Conservation (phyloP, 2,888 invertebrate species). For the Actias luna region DNA sequence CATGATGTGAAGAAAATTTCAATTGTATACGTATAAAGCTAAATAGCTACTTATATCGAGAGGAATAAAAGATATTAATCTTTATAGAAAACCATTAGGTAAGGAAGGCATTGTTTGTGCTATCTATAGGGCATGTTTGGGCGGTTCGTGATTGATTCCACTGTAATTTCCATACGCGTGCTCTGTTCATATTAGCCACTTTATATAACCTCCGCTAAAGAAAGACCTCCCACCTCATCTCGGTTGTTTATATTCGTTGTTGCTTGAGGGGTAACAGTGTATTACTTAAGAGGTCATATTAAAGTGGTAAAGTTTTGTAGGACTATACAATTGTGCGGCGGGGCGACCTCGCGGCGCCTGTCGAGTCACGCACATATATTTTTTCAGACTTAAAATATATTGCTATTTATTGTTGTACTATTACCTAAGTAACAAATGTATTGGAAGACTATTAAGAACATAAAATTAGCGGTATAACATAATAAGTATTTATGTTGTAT, state of each 20-base stretch:
- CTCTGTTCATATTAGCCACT: constrained; percentile 76
- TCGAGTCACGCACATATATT: constrained; percentile 78
- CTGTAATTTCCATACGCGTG: constrained; percentile 81
- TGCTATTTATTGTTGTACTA: constrained; percentile 45
- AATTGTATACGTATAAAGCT: neutral
- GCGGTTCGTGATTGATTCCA: constrained; percentile 77
- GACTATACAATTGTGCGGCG: constrained; percentile 68
- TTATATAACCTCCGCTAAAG: constrained; percentile 58
- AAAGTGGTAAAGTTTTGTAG: constrained; percentile 59
- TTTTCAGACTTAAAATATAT: constrained; percentile 67
- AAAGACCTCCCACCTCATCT: constrained; percentile 36
- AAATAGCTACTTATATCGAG: constrained; percentile 31
- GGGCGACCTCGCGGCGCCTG: constrained; percentile 78
- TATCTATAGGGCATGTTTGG: constrained; percentile 68
- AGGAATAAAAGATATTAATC: constrained; percentile 50
- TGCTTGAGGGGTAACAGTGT: constrained; percentile 37
- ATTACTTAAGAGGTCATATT: constrained; percentile 48
- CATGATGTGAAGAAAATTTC: too few species aligned
- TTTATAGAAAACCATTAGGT: constrained; percentile 62
- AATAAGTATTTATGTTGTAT: neutral
- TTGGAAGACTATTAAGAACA: constrained; percentile 32
- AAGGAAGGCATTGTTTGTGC: constrained; percentile 65
- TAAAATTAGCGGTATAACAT: constrained; percentile 3
- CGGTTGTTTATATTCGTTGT: constrained; percentile 22
- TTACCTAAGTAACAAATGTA: constrained; percentile 36